Evolutionary conservation across 2,888 invertebrate genomes (phyloP).

Genomic region (Leucophenga maculata): DNA sequence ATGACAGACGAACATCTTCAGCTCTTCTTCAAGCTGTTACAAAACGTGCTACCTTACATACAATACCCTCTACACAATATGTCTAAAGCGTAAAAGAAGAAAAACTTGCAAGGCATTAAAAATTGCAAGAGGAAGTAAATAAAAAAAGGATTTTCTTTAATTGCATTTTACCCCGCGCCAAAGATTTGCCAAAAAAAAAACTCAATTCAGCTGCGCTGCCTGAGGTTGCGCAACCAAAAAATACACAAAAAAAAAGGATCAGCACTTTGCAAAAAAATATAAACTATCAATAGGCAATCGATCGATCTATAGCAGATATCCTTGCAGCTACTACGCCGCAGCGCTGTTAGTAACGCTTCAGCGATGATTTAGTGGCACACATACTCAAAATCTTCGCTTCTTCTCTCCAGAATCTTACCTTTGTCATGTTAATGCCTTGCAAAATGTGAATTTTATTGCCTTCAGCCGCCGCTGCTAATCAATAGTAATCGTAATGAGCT

Average conservation of each 20-base stretch:
- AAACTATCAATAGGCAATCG: slow-evolving; percentile 8
- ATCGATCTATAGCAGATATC: slow-evolving; percentile 38
- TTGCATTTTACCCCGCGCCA: slow-evolving; percentile 63
- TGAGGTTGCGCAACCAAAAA: slow-evolving; percentile 9
- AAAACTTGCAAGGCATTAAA: too few species aligned
- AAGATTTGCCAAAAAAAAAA: slow-evolving; percentile 46
- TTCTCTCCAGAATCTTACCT: slow-evolving; percentile 25
- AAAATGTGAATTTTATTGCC: slow-evolving; percentile 67
- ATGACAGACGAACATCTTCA: too few species aligned
- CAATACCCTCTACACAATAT: too few species aligned
- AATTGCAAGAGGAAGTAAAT: slow-evolving; percentile 21
- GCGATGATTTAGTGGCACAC: slow-evolving; percentile 36
- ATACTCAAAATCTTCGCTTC: slow-evolving; percentile 30
- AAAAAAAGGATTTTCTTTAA: slow-evolving; percentile 50
- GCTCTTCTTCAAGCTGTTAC: too few species aligned
- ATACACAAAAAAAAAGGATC: neutral
- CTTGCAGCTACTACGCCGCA: slow-evolving; percentile 49
- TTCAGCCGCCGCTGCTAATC: slow-evolving; percentile 49
- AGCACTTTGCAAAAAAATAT: neutral
- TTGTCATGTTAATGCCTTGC: slow-evolving; percentile 65
- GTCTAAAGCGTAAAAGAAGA: too few species aligned
- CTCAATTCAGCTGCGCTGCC: slow-evolving; percentile 30
- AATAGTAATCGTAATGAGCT: slow-evolving; percentile 59
- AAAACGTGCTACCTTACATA: too few species aligned
- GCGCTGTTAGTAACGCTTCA: slow-evolving; percentile 54